These are phyloP conservation scores for Acleris sparsana DNA, from an alignment of 2,888 invertebrate genomes.

Conservation along the genomic window DNA sequence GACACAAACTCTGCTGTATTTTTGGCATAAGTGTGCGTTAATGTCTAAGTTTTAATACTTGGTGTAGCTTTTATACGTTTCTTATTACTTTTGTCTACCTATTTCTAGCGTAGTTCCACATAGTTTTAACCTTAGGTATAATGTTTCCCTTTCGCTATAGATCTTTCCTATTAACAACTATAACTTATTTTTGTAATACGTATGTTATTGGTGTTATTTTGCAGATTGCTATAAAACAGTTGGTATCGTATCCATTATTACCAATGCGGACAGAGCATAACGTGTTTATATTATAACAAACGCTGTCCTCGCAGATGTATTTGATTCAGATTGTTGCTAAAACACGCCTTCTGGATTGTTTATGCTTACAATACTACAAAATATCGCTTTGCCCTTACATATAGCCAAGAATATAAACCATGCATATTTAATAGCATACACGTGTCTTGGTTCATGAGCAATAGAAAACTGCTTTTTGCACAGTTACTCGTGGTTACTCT, in stretches of 20 bases:
- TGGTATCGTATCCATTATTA: neutral
- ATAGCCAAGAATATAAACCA: neutral
- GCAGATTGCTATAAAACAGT: neutral
- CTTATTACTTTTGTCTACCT: neutral
- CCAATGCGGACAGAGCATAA: neutral
- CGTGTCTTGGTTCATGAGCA: neutral
- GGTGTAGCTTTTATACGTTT: constrained; percentile 11
- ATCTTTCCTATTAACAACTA: neutral
- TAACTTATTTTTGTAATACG: neutral
- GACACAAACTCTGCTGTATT: constrained; percentile 29
- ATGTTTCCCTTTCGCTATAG: neutral
- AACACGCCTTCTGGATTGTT: neutral
- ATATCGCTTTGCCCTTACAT: neutral
- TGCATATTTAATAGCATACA: neutral
- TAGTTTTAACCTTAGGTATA: neutral
- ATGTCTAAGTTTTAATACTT: constrained; percentile 10
- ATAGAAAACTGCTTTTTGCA: neutral
- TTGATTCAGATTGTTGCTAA: neutral
- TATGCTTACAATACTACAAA: constrained; percentile 1
- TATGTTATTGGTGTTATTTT: too few relatives aligned
- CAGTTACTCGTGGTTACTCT: neutral
- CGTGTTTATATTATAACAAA: neutral
- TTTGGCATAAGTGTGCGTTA: constrained; percentile 19
- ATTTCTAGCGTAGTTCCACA: neutral
- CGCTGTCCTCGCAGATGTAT: neutral